phyloP scores from a whole-genome alignment of 2,797 vertebrate genomes.

The Falco peregrinus region DNA sequence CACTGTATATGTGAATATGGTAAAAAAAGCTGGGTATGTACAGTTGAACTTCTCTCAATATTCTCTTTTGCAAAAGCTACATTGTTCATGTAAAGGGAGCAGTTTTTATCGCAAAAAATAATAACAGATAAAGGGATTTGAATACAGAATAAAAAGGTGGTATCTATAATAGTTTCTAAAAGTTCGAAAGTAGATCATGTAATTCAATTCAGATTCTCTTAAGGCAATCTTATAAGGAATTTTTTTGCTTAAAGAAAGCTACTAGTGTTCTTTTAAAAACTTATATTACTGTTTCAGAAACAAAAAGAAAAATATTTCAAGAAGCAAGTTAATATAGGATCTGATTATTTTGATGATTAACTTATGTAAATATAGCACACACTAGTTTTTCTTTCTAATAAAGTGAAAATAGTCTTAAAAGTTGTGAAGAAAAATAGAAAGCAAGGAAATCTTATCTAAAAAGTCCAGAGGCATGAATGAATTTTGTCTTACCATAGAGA shows the following conservation, averaged over 20 bases:
- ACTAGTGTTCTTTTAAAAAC: not conserved
- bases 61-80: not conserved
- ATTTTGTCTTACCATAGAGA: not conserved
- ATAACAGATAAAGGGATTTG: not conserved
- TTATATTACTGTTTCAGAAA: not conserved
- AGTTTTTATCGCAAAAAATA: not conserved
- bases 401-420: not conserved
- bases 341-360: not conserved
- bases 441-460: not conserved
- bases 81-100: not conserved
- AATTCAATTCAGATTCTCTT: not conserved
- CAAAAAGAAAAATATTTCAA: not conserved
- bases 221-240: not conserved
- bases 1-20: not conserved
- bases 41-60: not conserved
- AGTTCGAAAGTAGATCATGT: not conserved
- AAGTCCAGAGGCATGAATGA: not conserved
- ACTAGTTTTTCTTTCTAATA: not conserved
- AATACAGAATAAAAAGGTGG: not conserved
- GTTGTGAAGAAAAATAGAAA: not conserved
- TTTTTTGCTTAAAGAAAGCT: not conserved
- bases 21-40: not conserved
- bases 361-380: not conserved
- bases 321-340: not conserved
- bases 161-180: not conserved